Conservation (phyloP, 2,113 vertebrate species). For the Albula goreensis region DNA sequence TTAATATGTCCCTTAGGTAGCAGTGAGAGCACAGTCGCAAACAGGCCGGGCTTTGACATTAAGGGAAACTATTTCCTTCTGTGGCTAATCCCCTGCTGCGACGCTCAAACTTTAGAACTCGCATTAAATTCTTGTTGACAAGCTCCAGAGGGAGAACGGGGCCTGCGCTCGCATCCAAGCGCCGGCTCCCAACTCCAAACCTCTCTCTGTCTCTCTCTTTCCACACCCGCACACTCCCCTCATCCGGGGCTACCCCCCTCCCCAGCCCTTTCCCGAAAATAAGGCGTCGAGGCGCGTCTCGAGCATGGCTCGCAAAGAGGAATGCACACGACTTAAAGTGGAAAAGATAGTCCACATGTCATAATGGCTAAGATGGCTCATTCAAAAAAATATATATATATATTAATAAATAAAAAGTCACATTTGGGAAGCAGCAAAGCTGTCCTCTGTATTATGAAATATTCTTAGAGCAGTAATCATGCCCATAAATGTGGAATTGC, state of each 20-base stretch:
- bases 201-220: neutral
- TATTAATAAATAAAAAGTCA: neutral
- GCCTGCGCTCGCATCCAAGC: slow-evolving; percentile 18
- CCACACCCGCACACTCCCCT: neutral
- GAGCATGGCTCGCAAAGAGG: neutral
- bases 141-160: slow-evolving; percentile 44
- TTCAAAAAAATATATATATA: neutral
- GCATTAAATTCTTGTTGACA: slow-evolving; percentile 56
- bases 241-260: neutral
- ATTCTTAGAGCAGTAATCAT: neutral
- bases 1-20: slow-evolving; percentile 60
- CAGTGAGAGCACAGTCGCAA: slow-evolving; percentile 50
- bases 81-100: slow-evolving; percentile 42
- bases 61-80: slow-evolving; percentile 57
- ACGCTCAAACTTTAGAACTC: slow-evolving; percentile 48
- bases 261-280: slow-evolving; percentile 24
- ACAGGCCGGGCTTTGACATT: slow-evolving; percentile 54
- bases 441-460: neutral
- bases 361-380: neutral
- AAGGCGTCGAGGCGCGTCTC: slow-evolving; percentile 34
- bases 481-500: neutral
- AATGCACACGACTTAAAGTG: neutral
- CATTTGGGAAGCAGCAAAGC: neutral
- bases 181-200: slow-evolving; percentile 22
- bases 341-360: neutral